A percentile compares a stretch with the other conserved stretches of the same genome.
These are phyloP conservation scores for Macaria liturata DNA, from an alignment of 2,888 invertebrate species.

Conservation along the genomic window DNA sequence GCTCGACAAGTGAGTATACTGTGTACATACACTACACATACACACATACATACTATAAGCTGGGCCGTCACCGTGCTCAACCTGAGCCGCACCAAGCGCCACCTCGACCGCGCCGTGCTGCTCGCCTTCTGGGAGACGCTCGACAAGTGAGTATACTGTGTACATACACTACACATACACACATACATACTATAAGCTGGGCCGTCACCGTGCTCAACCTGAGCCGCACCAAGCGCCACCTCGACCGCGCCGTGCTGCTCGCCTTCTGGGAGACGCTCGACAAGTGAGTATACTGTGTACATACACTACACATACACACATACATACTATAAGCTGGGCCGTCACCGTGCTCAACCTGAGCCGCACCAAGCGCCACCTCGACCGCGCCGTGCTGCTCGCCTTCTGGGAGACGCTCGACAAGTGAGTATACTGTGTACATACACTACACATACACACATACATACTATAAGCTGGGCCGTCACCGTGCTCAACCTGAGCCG, in stretches of 20 bases:
- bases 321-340: constrained; percentile 87
- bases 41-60: constrained; percentile 49
- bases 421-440: constrained; percentile 75
- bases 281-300: constrained; percentile 84
- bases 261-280: constrained; percentile 99
- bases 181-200: too few species aligned
- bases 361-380: constrained; percentile 96
- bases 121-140: constrained; percentile 99
- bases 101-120: constrained; percentile 97
- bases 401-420: constrained; percentile 99
- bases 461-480: constrained; percentile 91
- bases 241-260: constrained; percentile 97
- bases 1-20: constrained; percentile 91
- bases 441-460: too few species aligned
- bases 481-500: constrained; percentile 95
- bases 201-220: constrained; percentile 94
- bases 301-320: too few species aligned
- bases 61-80: constrained; percentile 98
- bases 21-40: too few species aligned
- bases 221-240: constrained; percentile 96
- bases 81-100: constrained; percentile 95
- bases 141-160: constrained; percentile 88
- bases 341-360: constrained; percentile 96
- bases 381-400: constrained; percentile 96
- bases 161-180: too few species aligned